These are phyloP conservation scores for Diadumene lineata DNA, from an alignment of 92 coral and sea anemone genomes.

Conservation along the genomic window DNA sequence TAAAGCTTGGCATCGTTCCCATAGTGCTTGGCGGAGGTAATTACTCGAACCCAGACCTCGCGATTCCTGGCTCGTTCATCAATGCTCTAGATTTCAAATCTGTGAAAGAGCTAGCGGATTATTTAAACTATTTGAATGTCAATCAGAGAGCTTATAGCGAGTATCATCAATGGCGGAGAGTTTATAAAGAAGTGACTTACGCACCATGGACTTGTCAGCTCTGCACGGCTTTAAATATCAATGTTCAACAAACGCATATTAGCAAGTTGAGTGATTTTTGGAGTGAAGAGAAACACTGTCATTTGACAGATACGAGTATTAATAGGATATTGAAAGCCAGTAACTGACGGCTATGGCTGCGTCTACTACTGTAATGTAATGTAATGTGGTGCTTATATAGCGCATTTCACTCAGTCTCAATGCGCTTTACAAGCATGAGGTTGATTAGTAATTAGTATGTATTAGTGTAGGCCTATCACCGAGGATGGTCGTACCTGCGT, in stretches of 20 bases:
- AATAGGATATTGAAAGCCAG: slow-evolving; percentile 8
- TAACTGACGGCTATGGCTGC: neutral
- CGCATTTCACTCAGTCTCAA: too few species aligned
- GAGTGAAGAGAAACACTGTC: slow-evolving; percentile 32
- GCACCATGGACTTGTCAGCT: slow-evolving; percentile 51
- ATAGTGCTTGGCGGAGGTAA: slow-evolving; percentile 48
- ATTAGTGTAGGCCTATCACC: too few species aligned
- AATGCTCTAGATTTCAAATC: slow-evolving; percentile 41
- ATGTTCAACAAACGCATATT: slow-evolving; percentile 20
- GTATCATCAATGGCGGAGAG: slow-evolving; percentile 48
- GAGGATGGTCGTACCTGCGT: too few species aligned
- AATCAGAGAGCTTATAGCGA: slow-evolving; percentile 37
- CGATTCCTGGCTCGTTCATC: slow-evolving; percentile 51
- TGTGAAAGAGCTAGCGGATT: slow-evolving; percentile 38
- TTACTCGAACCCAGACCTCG: slow-evolving; percentile 23
- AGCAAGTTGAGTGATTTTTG: slow-evolving; percentile 30
- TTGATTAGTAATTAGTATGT: too few species aligned
- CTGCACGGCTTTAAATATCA: slow-evolving; percentile 44
- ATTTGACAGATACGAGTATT: slow-evolving; percentile 26
- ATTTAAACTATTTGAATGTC: slow-evolving; percentile 28
- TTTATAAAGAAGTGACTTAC: slow-evolving; percentile 25
- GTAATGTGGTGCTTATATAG: too few species aligned
- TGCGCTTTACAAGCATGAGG: too few species aligned
- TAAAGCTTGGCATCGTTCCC: slow-evolving; percentile 49
- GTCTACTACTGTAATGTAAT: too few species aligned